Base-by-base conservation (phyloP, 2,888 invertebrate species). In the Thera britannica region DNA sequence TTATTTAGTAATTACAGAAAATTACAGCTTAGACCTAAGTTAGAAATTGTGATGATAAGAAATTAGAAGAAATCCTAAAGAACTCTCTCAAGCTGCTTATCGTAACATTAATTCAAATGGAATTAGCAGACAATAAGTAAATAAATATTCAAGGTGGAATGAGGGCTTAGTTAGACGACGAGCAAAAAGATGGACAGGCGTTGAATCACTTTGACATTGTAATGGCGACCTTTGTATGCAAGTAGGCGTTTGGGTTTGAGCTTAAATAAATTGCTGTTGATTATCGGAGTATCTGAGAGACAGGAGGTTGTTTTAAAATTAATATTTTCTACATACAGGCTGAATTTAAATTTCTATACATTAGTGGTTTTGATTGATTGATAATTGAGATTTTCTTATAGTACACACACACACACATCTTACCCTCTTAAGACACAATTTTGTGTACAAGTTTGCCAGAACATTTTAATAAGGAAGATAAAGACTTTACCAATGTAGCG, bases 201-300 rank as follows among this genome's bases (percentile, higher is more conserved):
- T 75, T 70, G 78, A 77, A 80, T 80, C 77, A 78, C 73, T 84
- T 81, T 81, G 83, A 78, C 82, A 83, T 85, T 85, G 84, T 78
- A 75, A 75, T 79, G 71, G 73, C 75, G 76, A 81, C 78, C 77
- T 77, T 75, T 75, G 71, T 54, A 72, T 72, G 70, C 72, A 70
- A 73, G 85, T 86, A 78, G 85, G 86, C 79, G 85, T 81, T 68
- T 58, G 75, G 65, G 74, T 75, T 77, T 74, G 76, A 83, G 78
- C 80, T 80, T 82, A 81, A 85, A 84, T 68, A 70, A 70, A 75
- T 70, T 71, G 67, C 63, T 60, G 62, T 67, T 70, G 59, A 67
- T 75, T 65, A 67, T 68, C 67, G 51, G 48, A 61, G 34, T 55
- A 51, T 64, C 11, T 55, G 36, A 12, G 58, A 49, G 34, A 54